Evolutionary conservation across 2,797 vertebrate genomes (phyloP), one percentile per base, ranked within the genome.

Genomic region (Zalophus californianus): DNA sequence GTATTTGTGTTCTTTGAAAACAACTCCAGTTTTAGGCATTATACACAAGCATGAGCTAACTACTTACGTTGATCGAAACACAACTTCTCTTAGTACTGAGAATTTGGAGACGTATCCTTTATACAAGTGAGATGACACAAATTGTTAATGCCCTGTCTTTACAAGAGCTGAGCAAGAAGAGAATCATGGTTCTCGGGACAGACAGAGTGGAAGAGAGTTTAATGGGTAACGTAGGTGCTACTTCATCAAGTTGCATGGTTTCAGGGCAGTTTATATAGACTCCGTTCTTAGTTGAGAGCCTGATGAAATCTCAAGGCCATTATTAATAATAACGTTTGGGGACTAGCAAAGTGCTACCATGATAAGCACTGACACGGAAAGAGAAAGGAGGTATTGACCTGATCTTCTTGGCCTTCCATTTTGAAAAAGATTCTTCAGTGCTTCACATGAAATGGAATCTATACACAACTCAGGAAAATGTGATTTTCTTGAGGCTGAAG

Each of bases 1-100:
- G 78, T 35, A 32, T 92, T 68, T 87, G 20, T 60, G 18, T 80
- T 90, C 58, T 77, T 84, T 86, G 78, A 75, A 86, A 95, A 84
- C 12, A 83, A 48, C 29, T 93, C 13, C 18, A 60, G 13, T 86
- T 80, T 60, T 91, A 73, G 62, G 21, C 38, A 25, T 93, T 66
- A 20, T 23, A 12, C 56, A 84, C 27, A 92, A 84, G 52, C 23
- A 52, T 54, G 27, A 80, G 4, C 7, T 68, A 68, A 62, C 12
- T 75, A 23, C 29, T 85, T 64, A 4, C 54, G 2, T 84, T 96
- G 9, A 70, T 94, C 21, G 18, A 25, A 70, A 92, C 88, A 58
- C 23, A 92, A 25, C 38, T 23, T 72, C 13, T 70, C 41, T 54
- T 52, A 78, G 32, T 60, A 13, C 1, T 38, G 48, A 86, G 18